phyloP scores from a whole-genome alignment of 2,113 vertebrate species.

The Platysteira castanea region DNA sequence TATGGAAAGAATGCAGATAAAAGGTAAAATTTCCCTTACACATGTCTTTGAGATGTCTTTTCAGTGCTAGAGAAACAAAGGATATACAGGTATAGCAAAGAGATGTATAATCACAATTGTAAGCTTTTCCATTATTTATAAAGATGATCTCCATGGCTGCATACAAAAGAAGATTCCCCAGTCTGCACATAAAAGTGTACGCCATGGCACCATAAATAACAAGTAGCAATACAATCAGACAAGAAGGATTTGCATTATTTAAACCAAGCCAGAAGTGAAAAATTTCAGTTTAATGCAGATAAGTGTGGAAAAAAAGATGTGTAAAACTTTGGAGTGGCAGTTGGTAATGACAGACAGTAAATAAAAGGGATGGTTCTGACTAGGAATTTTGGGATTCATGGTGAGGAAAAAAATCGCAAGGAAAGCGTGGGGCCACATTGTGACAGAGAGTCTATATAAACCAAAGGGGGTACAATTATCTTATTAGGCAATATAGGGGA shows the following conservation, averaged over 20 bases:
- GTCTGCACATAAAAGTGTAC: background rate
- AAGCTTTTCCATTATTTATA: slow-evolving; percentile 57
- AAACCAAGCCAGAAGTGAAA: slow-evolving; percentile 37
- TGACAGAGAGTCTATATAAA: background rate
- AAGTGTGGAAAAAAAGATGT: background rate
- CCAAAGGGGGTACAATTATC: background rate
- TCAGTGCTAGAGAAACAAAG: slow-evolving; percentile 17
- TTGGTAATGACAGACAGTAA: slow-evolving; percentile 17
- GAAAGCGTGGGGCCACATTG: background rate
- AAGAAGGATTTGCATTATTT: slow-evolving; percentile 56
- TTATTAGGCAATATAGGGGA: background rate
- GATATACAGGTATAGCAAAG: background rate
- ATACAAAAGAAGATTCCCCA: slow-evolving; percentile 38
- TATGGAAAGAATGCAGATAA: background rate
- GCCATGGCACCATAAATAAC: slow-evolving; percentile 19
- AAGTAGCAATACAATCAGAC: slow-evolving; percentile 18
- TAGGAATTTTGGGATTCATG: background rate
- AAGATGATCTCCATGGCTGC: slow-evolving; percentile 33
- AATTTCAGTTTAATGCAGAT: slow-evolving; percentile 28
- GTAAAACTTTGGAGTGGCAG: slow-evolving; percentile 22
- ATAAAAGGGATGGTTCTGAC: background rate
- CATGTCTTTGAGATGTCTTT: slow-evolving; percentile 1
- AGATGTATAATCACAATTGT: slow-evolving; percentile 43
- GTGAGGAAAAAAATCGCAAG: background rate
- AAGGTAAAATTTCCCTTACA: background rate